Evolutionary conservation across 2,113 vertebrate species (phyloP).

Genomic region (Centropus bengalensis): DNA sequence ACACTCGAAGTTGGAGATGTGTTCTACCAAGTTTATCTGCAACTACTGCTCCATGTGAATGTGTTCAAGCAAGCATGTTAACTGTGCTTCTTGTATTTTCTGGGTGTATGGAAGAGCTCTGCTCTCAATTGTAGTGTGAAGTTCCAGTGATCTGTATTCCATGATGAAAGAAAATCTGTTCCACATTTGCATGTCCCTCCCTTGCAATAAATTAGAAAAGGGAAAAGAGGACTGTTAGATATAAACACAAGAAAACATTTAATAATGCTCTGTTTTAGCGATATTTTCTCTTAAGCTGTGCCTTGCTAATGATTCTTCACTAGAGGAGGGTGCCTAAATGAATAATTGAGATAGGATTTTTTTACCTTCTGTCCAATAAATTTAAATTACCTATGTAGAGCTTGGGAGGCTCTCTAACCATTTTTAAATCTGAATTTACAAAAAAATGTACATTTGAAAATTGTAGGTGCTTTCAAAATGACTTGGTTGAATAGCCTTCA

Average conservation of each 20-base stretch:
- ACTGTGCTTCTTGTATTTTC: background rate
- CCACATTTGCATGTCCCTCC: background rate
- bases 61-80: background rate
- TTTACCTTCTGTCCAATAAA: background rate
- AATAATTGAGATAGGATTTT: background rate
- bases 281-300: background rate
- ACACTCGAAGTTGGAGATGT: background rate
- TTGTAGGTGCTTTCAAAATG: background rate
- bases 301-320: background rate
- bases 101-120: background rate
- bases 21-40: background rate
- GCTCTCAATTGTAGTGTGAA: background rate
- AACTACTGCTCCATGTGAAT: background rate
- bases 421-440: background rate
- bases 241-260: background rate
- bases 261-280: background rate
- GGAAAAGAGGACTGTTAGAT: background rate
- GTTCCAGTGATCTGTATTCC: background rate
- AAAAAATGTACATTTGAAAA: background rate
- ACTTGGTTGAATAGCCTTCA: background rate
- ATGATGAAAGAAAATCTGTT: conserved; percentile 14
- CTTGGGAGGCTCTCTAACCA: background rate
- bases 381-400: background rate
- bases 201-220: conserved; percentile 9
- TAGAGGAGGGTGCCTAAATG: background rate